Evolutionary conservation across 2,113 vertebrate species (phyloP), one percentile per base, ranked within the genome.

Genomic region (Seriola aureovittata): DNA sequence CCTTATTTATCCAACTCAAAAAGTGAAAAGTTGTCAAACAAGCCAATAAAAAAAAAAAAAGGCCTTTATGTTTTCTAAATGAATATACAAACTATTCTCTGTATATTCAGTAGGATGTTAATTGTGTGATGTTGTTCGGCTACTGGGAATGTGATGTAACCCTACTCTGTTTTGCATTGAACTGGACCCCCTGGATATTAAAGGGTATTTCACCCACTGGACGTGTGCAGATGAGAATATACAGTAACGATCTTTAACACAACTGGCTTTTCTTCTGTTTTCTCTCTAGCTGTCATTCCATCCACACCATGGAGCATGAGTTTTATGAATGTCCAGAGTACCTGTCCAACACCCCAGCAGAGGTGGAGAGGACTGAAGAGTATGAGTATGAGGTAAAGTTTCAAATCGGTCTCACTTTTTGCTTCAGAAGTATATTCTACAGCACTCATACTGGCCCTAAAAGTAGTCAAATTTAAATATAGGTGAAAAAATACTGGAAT

Each of bases 311-410:
- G 96, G 97, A 97, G 68, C 97, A 96, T 52, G 97, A 97, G 80
- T 97, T 96, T 92, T 99, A 96, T 79, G 98, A 98, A 91, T 97
- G 96, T 93, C 96, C 96, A 25, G 98, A 98, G 86, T 99, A 97
- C 85, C 94, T 97, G 71, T 96, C 97, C 88, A 96, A 95, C 89
- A 93, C 96, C 75, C 96, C 95, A 62, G 95, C 94, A 81, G 97
- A 97, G 64, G 96, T 89, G 87, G 97, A 98, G 84, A 96, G 96
- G 94, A 89, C 95, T 21, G 97, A 98, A 36, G 97, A 98, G 77
- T 97, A 97, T 69, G 97, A 98, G 83, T 99, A 97, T 79, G 98
- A 99, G 98, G 98, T 98, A 95, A 91, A 86, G 52, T 50, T 59
- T 36, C 34, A 2, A 38, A 63, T 77, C 12, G 23, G 1, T 55